Percentiles rank a stretch among this genome's conserved stretches.
Evolutionary conservation across 2,113 vertebrate genomes (phyloP).

Genomic region (Vulpes ferrilata): DNA sequence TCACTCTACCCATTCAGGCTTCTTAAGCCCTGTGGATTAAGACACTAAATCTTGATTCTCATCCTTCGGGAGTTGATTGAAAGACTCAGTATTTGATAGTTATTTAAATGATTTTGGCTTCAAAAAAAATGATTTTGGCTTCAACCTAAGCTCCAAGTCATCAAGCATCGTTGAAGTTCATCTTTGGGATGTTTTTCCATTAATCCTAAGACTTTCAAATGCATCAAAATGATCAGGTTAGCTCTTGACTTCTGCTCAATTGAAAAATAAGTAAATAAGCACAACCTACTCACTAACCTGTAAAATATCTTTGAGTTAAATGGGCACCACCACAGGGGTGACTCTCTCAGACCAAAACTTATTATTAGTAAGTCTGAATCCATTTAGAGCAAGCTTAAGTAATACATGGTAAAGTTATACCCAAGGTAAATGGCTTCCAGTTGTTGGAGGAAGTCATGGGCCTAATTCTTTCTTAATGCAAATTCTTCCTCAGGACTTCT

Average conservation of each 20-base stretch:
- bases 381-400: conserved; percentile 31
- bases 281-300: neutral
- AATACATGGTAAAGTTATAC: neutral
- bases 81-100: neutral
- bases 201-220: neutral
- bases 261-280: conserved; percentile 37
- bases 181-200: neutral
- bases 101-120: conserved; percentile 33
- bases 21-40: neutral
- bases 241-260: neutral
- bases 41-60: neutral
- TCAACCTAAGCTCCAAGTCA: conserved; percentile 25
- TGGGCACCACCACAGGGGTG: neutral
- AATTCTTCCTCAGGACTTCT: neutral
- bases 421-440: conserved; percentile 31
- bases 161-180: conserved; percentile 44
- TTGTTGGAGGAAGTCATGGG: neutral
- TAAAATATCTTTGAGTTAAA: conserved; percentile 56
- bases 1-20: neutral
- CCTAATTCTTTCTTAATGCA: conserved; percentile 58
- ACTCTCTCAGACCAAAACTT: neutral
- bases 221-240: conserved; percentile 31
- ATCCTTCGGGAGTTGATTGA: neutral
- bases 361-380: neutral
- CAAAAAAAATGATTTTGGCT: neutral